Evolutionary conservation across 2,113 vertebrate genomes (phyloP), one percentile per base, ranked within the genome.

Genomic region (Cavia porcellus): DNA sequence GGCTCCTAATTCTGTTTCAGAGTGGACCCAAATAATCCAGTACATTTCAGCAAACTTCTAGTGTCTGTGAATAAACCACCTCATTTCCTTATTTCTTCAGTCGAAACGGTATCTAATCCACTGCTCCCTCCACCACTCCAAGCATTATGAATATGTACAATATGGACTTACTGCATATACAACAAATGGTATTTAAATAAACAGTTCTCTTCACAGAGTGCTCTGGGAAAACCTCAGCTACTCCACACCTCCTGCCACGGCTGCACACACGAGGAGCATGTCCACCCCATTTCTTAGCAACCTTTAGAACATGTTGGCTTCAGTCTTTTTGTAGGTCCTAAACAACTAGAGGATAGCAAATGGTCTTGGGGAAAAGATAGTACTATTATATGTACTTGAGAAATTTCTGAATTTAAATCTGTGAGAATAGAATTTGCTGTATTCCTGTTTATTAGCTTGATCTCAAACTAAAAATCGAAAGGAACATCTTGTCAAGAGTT

Each of bases 401-500:
- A 1, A 7, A 14, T 35, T 97, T 92, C 87, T 94, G 84, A 77
- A 82, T 79, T 2, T 52, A 97, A 93, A 81, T 32, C 77, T 86
- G 61, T 15, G 1, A 97, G 61, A 59, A 87, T 25, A 59, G 55
- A 91, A 96, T 95, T 86, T 94, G 35, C 79, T 35, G 6, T 35
- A 70, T 90, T 95, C 85, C 92, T 94, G 59, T 87, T 98, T 94
- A 93, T 90, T 96, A 90, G 98, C 97, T 98, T 97, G 94, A 97
- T 96, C 96, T 98, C 94, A 96, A 98, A 98, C 97, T 84, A 95
- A 96, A 94, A 25, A 96, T 97, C 98, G 98, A 98, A 94, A 93
- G 89, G 72, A 97, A 97, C 86, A 95, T 98, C 98, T 98, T 97
- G 97, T 98, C 98, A 52, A 11, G 97, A 91, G 98, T 98, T 98